These are phyloP conservation scores for Dryococelus australis DNA, from an alignment of 2,888 invertebrate genomes.

Conservation along the genomic window DNA sequence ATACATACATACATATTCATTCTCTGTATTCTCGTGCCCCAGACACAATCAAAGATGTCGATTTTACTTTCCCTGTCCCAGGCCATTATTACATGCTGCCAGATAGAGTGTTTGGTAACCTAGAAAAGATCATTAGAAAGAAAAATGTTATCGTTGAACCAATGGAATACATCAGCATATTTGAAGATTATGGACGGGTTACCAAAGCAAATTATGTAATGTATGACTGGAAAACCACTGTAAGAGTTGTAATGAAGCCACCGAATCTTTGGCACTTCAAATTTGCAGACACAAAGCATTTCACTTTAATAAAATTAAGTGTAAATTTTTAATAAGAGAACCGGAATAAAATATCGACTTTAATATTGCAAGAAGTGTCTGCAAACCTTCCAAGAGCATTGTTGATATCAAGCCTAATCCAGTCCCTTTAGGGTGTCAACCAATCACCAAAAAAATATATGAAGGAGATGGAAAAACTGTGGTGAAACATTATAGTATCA, in stretches of 20 bases:
- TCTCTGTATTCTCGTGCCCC: no score
- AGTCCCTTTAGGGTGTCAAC: no score
- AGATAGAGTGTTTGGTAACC: neutral
- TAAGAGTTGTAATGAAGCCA: neutral
- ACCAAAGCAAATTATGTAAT: neutral
- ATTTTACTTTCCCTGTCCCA: neutral
- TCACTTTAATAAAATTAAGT: neutral
- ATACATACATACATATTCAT: no score
- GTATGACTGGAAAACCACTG: neutral
- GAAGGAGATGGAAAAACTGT: no score
- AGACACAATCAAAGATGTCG: neutral
- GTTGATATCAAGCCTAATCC: neutral
- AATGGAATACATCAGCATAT: no score
- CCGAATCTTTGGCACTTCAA: neutral
- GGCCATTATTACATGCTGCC: neutral
- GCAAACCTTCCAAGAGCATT: neutral
- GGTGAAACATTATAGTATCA: no score
- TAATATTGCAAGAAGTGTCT: neutral
- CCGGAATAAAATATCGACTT: neutral
- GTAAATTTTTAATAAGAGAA: neutral
- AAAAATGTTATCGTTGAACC: no score
- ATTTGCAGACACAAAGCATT: constrained; percentile 18
- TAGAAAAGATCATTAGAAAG: neutral
- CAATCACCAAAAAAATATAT: no score
- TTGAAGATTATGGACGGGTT: no score